phyloP scores from a whole-genome alignment of 1,140 invertebrate genomes.

The Cyrtorhinus lividipennis region DNA sequence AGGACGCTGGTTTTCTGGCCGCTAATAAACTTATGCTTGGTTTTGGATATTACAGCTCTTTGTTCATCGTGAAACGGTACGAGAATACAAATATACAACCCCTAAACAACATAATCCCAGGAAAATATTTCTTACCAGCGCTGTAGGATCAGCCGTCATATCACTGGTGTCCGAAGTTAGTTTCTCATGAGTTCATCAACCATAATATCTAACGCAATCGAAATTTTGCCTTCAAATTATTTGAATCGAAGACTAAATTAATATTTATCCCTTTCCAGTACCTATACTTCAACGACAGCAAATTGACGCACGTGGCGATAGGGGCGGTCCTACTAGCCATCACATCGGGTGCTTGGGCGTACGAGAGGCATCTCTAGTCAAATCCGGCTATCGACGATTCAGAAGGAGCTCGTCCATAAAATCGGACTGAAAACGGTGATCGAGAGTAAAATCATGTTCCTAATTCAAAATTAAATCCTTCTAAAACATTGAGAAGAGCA shows the following conservation, averaged over 20 bases:
- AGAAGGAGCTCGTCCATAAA: constrained; percentile 11
- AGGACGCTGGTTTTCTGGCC: too few relatives aligned
- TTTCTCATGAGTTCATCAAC: too few relatives aligned
- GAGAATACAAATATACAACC: constrained; percentile 46
- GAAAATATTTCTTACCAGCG: constrained; percentile 43
- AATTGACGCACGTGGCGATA: constrained; percentile 44
- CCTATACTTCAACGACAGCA: constrained; percentile 38
- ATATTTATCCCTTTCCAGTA: too few relatives aligned
- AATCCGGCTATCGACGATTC: constrained; percentile 35
- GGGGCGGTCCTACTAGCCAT: constrained; percentile 43
- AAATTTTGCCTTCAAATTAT: too few relatives aligned
- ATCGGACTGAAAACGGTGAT: too few relatives aligned
- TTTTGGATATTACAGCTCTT: constrained; percentile 44
- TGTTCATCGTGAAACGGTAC: constrained; percentile 55
- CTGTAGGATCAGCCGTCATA: constrained; percentile 43
- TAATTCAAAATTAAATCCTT: too few relatives aligned
- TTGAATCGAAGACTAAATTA: too few relatives aligned
- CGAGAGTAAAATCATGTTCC: too few relatives aligned
- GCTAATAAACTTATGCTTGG: too few relatives aligned
- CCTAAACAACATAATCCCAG: constrained; percentile 50
- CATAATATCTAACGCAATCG: too few relatives aligned
- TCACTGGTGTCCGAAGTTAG: constrained; percentile 50
- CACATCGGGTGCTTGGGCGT: constrained; percentile 43
- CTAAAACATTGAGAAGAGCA: too few relatives aligned
- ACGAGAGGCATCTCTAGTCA: constrained; percentile 52